Conservation (phyloP, 2,888 invertebrate species). For the Drosophila meridiana region DNA sequence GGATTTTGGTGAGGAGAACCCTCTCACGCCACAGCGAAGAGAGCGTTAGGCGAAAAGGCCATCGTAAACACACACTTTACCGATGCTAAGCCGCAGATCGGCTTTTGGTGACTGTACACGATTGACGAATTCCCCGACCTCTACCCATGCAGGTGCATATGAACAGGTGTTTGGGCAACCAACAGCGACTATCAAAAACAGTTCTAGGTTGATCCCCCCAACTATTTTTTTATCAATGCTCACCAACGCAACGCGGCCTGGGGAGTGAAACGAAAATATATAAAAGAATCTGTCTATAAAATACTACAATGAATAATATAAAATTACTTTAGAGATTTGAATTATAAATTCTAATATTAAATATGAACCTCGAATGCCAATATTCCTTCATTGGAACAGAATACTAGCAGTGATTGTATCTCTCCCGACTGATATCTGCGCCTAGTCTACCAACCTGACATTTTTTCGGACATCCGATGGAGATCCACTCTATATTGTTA, state of each 20-base stretch:
- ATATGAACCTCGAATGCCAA: not conserved
- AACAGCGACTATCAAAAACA: not conserved
- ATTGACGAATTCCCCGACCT: not conserved
- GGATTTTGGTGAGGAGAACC: conserved; percentile 40
- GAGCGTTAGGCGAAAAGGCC: not conserved
- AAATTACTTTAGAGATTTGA: no score
- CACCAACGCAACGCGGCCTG: no score
- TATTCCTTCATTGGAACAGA: not conserved
- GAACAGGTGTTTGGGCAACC: conserved; percentile 1
- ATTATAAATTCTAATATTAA: no score
- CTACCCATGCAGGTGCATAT: not conserved
- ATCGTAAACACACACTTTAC: conserved; percentile 33
- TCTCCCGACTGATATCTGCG: not conserved
- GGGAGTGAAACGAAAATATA: no score
- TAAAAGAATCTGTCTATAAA: no score
- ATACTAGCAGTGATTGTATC: not conserved
- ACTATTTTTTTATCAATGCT: not conserved
- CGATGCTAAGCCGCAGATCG: conserved; percentile 25
- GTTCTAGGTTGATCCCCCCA: not conserved
- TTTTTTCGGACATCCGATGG: not conserved
- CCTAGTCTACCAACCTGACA: not conserved
- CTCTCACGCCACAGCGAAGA: not conserved
- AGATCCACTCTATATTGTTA: not conserved
- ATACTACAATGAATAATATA: no score
- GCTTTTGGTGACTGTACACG: conserved; percentile 26